Evolutionary conservation across 1,140 invertebrate genomes (phyloP).

Genomic region (Trypoxylus dichotomus): DNA sequence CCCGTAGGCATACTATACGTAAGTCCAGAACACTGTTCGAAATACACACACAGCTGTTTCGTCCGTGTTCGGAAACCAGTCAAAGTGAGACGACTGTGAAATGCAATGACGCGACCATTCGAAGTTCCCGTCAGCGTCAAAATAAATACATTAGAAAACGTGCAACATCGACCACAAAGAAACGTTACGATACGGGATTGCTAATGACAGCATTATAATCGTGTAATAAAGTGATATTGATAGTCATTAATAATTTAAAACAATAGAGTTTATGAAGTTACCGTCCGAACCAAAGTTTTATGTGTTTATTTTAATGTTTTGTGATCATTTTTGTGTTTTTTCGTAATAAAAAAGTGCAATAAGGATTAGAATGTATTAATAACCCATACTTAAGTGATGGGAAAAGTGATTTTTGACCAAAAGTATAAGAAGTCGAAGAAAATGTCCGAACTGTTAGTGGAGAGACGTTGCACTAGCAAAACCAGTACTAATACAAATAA

Average conservation of each 20-base stretch:
- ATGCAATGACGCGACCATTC: constrained; percentile 1
- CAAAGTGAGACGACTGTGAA: background rate
- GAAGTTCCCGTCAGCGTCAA: constrained; percentile 1
- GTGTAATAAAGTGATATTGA: background rate
- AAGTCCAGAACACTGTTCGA: background rate
- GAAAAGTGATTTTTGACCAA: background rate
- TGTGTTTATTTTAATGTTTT: background rate
- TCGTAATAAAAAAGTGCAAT: background rate
- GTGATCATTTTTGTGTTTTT: background rate
- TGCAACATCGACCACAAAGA: background rate
- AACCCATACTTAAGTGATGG: background rate
- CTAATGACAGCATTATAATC: background rate
- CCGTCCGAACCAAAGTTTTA: constrained; percentile 1
- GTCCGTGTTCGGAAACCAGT: constrained; percentile 15
- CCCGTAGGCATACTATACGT: constrained; percentile 14
- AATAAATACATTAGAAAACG: background rate
- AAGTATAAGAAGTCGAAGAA: background rate
- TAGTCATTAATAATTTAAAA: background rate
- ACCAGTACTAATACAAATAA: background rate
- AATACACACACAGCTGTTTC: constrained; percentile 16
- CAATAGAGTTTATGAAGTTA: background rate
- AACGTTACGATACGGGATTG: background rate
- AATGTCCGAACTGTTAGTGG: constrained; percentile 13
- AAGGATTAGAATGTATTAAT: background rate
- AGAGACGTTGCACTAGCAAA: constrained; percentile 1